These are phyloP conservation scores for Dromaius novaehollandiae DNA, from an alignment of 2,113 vertebrate genomes.

Conservation along the genomic window DNA sequence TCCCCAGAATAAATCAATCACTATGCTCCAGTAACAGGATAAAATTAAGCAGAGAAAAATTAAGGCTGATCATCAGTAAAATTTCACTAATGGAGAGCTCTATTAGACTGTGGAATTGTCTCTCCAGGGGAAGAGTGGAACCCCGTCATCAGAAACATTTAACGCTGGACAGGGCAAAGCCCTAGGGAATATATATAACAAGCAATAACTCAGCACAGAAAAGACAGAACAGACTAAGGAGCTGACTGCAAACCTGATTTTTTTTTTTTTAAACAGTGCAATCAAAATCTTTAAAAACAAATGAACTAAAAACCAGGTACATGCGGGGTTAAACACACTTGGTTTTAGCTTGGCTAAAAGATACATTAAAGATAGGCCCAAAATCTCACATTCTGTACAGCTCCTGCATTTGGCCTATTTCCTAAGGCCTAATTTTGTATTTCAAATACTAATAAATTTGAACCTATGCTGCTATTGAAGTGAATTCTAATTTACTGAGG, in stretches of 20 bases:
- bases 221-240: background rate
- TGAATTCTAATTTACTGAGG: background rate
- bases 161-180: conserved; percentile 22
- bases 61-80: conserved; percentile 47
- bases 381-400: background rate
- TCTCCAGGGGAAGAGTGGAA: conserved; percentile 40
- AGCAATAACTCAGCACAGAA: background rate
- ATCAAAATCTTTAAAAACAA: background rate
- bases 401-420: background rate
- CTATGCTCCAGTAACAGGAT: conserved; percentile 30
- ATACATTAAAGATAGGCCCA: background rate
- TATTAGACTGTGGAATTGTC: conserved; percentile 44
- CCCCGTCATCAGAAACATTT: background rate
- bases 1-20: conserved; percentile 61
- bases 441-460: conserved; percentile 4
- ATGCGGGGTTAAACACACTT: background rate
- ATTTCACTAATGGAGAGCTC: conserved; percentile 45
- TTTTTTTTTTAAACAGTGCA: background rate
- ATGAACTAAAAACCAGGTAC: background rate
- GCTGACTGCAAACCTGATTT: background rate
- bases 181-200: background rate
- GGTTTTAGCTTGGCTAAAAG: background rate
- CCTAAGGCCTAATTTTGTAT: background rate
- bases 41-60: conserved; percentile 61
- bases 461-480: background rate